phyloP scores from a whole-genome alignment of 2,797 vertebrate species.

The Limosa lapponica region DNA sequence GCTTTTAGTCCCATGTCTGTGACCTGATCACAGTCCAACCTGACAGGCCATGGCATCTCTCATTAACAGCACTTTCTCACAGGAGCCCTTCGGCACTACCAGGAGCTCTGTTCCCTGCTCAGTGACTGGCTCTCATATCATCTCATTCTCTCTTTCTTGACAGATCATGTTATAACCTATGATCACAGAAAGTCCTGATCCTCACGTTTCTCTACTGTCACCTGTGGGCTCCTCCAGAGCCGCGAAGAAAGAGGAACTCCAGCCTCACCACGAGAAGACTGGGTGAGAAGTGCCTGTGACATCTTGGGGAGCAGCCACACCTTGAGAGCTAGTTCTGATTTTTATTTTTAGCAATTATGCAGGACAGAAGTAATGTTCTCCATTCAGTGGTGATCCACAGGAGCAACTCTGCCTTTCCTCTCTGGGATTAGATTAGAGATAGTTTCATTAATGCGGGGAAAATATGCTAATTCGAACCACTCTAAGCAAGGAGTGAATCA shows the following conservation, averaged over 20 bases:
- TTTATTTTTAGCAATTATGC: background rate
- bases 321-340: background rate
- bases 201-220: constrained; percentile 56
- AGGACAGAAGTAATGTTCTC: background rate
- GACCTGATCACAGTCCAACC: background rate
- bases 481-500: background rate
- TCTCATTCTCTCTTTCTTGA: constrained; percentile 69
- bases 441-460: background rate
- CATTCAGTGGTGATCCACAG: background rate
- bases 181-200: constrained; percentile 64
- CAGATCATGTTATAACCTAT: constrained; percentile 68
- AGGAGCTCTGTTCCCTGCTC: background rate
- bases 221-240: constrained; percentile 57
- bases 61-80: background rate
- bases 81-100: background rate
- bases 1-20: background rate
- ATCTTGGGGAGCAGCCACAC: background rate
- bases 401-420: background rate
- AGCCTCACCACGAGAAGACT: constrained; percentile 28
- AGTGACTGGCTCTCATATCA: constrained; percentile 47
- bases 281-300: constrained; percentile 58
- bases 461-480: background rate
- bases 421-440: background rate
- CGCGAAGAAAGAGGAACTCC: constrained; percentile 22
- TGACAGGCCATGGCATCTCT: background rate